Evolutionary conservation across 1,140 invertebrate genomes (phyloP).

Genomic region (Drosophila kepulauana): DNA sequence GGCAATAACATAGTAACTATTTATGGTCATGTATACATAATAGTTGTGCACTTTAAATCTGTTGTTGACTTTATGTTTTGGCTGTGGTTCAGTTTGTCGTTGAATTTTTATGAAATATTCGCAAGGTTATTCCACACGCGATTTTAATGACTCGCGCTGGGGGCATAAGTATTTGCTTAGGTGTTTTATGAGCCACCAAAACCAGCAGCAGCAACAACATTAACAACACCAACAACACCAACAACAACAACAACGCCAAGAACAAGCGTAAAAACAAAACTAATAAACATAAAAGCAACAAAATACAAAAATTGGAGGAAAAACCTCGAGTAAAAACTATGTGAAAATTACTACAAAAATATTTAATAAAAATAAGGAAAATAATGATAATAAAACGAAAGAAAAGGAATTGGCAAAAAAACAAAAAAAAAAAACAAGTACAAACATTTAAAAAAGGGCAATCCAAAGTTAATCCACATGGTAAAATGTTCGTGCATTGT

Average conservation of each 20-base stretch:
- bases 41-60: constrained; percentile 21
- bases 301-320: neutral
- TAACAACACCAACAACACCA: constrained; percentile 10
- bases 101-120: constrained; percentile 19
- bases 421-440: constrained; percentile 14
- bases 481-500: constrained; percentile 64
- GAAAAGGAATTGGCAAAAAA: constrained; percentile 9
- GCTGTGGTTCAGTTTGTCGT: constrained; percentile 16
- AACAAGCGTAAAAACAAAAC: constrained; percentile 1
- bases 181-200: constrained; percentile 29
- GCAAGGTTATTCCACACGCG: constrained; percentile 32
- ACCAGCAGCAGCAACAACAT: constrained; percentile 1
- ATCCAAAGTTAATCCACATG: constrained; percentile 61
- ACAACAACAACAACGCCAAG: constrained; percentile 7
- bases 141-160: constrained; percentile 23
- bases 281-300: neutral
- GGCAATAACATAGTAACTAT: constrained; percentile 24
- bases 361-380: neutral
- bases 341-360: neutral
- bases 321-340: neutral
- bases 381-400: constrained; percentile 1
- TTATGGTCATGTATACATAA: constrained; percentile 28
- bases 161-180: constrained; percentile 13
- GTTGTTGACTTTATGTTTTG: constrained; percentile 20
- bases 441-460: constrained; percentile 57